Conservation (phyloP, 2,797 vertebrate species). For the Oceanodroma leucorhoa region DNA sequence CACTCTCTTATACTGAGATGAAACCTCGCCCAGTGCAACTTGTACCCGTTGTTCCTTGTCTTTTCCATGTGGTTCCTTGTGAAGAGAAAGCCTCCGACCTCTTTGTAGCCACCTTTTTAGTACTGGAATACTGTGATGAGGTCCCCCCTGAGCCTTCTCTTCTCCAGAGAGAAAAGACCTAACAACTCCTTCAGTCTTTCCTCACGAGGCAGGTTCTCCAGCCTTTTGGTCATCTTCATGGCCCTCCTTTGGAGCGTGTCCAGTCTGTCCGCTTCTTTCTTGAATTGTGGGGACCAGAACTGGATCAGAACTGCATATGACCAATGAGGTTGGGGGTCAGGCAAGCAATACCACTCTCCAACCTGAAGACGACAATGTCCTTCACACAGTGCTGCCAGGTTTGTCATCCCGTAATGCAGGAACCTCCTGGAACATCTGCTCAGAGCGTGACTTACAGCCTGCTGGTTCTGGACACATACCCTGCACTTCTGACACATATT, state of each 20-base stretch:
- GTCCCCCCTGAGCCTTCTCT: fast-evolving
- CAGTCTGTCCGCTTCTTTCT: background rate
- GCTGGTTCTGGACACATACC: background rate
- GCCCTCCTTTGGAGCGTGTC: background rate
- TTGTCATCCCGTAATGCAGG: fast-evolving
- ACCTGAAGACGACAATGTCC: background rate
- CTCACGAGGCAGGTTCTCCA: background rate
- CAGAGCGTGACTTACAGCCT: fast-evolving
- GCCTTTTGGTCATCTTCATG: background rate
- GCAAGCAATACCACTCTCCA: background rate
- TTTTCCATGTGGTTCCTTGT: background rate
- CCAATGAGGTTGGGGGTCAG: background rate
- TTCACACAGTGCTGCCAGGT: background rate
- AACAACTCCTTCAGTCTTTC: too few species aligned
- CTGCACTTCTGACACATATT: background rate
- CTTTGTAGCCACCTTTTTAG: background rate
- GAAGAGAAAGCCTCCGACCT: background rate
- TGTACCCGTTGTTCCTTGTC: fast-evolving
- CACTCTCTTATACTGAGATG: fast-evolving
- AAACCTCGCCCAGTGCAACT: background rate
- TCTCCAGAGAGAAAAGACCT: background rate
- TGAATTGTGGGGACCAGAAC: background rate
- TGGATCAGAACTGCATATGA: background rate
- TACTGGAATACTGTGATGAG: background rate
- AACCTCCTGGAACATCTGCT: background rate